Evolutionary conservation across 2,113 vertebrate species (phyloP).

Genomic region (Engraulis encrasicolus): DNA sequence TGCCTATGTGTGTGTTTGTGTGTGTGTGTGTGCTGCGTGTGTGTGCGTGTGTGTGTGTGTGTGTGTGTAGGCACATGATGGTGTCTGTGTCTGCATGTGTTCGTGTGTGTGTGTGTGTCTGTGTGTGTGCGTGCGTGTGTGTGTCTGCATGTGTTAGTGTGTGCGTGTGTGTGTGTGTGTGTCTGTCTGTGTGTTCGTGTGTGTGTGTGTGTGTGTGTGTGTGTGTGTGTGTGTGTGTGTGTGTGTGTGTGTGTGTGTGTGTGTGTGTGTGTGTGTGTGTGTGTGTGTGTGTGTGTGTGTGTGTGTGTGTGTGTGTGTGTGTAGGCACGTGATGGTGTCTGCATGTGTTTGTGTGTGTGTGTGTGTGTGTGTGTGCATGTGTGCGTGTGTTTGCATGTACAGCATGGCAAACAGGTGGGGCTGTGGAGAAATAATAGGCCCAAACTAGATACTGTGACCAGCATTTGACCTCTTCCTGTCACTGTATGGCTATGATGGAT

Average conservation of each 20-base stretch:
- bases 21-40: background rate
- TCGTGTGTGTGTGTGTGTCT: background rate
- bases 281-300: background rate
- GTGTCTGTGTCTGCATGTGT: no score
- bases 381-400: background rate
- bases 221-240: background rate
- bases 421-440: background rate
- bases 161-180: background rate
- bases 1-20: background rate
- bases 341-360: background rate
- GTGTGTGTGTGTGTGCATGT: background rate
- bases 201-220: background rate
- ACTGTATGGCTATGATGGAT: background rate
- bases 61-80: no score
- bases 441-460: slow-evolving; percentile 13
- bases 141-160: background rate
- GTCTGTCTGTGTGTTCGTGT: no score
- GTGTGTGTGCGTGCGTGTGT: background rate
- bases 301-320: slow-evolving; percentile 8
- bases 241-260: background rate
- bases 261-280: background rate
- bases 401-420: background rate
- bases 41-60: background rate
- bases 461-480: background rate
- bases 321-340: background rate